Evolutionary conservation across 2,797 vertebrate genomes (phyloP).

Genomic region (Apodemus agrarius): DNA sequence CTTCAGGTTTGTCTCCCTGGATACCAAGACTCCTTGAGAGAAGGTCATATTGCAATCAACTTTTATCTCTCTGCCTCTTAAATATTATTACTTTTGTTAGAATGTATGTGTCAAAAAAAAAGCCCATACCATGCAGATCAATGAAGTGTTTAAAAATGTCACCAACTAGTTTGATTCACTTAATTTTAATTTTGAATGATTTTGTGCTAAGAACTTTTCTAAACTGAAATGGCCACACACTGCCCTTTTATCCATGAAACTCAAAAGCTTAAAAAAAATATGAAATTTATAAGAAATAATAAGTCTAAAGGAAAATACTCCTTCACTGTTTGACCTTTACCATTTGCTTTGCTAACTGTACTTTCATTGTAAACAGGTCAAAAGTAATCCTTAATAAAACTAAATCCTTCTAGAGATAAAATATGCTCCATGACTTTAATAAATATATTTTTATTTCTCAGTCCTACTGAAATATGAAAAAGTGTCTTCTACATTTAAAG

Average conservation of each 20-base stretch:
- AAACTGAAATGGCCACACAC: constrained; percentile 1
- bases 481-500: constrained; percentile 35
- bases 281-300: not conserved
- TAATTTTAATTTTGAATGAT: constrained; percentile 46
- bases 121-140: not conserved
- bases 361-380: constrained; percentile 14
- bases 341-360: constrained; percentile 58
- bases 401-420: not conserved
- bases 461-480: constrained; percentile 40
- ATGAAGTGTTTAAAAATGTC: not conserved
- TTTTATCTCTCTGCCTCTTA: not conserved
- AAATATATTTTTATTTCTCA: constrained; percentile 30
- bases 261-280: constrained; percentile 45
- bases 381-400: constrained; percentile 35
- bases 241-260: constrained; percentile 57
- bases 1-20: constrained; percentile 13
- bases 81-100: not conserved
- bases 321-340: constrained; percentile 39
- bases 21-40: constrained; percentile 33
- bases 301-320: constrained; percentile 9
- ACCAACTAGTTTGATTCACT: not conserved
- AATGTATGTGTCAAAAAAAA: not conserved
- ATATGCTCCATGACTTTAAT: not conserved
- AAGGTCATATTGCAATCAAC: not conserved
- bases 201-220: constrained; percentile 44